Percentiles rank a stretch among this genome's conserved stretches.
Evolutionary conservation across 2,797 vertebrate species (phyloP).

Genomic region (Propithecus deckenii): DNA sequence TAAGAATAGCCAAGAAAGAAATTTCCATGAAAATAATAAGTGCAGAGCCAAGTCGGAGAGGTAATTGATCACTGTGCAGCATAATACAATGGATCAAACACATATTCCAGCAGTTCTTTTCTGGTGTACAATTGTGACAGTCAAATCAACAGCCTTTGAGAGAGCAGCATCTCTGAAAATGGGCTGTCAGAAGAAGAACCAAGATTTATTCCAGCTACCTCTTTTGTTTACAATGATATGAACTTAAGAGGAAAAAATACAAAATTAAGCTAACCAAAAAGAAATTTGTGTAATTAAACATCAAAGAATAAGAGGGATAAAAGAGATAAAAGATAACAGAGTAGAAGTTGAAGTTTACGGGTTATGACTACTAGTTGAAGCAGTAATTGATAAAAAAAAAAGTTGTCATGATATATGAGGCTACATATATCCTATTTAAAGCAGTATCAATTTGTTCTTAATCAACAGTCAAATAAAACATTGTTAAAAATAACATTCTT

Average conservation of each 20-base stretch:
- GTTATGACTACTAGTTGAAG: neutral
- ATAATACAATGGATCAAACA: constrained; percentile 75
- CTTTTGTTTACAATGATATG: constrained; percentile 44
- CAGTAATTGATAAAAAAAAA: neutral
- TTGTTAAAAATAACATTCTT: neutral
- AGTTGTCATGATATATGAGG: neutral
- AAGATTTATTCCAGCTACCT: neutral
- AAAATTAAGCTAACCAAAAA: constrained; percentile 33
- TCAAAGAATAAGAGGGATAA: constrained; percentile 48
- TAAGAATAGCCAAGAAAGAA: constrained; percentile 67
- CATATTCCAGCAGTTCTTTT: constrained; percentile 59
- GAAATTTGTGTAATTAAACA: constrained; percentile 31
- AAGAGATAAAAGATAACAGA: neutral
- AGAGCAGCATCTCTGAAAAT: constrained; percentile 34
- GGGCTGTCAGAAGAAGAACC: constrained; percentile 61
- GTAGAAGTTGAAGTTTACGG: neutral
- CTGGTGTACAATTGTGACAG: constrained; percentile 56
- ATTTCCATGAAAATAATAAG: constrained; percentile 84
- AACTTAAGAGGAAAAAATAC: constrained; percentile 58
- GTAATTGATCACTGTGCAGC: constrained; percentile 80
- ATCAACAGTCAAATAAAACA: neutral
- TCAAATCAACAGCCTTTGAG: constrained; percentile 48
- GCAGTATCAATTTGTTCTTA: constrained; percentile 50
- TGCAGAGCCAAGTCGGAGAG: constrained; percentile 63
- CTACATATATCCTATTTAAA: constrained; percentile 34